phyloP scores from a whole-genome alignment of 2,797 vertebrate species.

The Oreochromis grahami region DNA sequence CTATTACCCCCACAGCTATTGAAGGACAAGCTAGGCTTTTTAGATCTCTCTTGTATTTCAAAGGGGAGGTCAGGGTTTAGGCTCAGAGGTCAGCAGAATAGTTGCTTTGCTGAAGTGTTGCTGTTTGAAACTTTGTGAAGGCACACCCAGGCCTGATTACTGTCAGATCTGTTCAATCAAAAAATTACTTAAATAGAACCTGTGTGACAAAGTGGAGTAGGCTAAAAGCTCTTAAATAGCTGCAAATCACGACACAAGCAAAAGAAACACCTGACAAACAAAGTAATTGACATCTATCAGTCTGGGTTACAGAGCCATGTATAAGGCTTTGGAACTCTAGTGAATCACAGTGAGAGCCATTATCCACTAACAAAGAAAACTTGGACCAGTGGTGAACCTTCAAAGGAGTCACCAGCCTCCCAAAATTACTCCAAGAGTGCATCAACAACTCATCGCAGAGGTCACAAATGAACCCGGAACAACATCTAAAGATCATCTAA shows the following conservation, averaged over 20 bases:
- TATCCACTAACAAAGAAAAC: background rate
- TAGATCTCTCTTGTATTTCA: slow-evolving; percentile 59
- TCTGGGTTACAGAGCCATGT: background rate
- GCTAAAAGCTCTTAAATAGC: background rate
- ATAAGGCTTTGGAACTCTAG: background rate
- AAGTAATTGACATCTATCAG: background rate
- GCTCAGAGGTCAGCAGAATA: slow-evolving; percentile 50
- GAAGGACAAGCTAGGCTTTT: slow-evolving; percentile 56
- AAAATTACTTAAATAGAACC: background rate
- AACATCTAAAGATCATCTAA: background rate
- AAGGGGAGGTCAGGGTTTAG: slow-evolving; percentile 56
- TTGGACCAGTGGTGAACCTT: background rate
- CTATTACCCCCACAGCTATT: slow-evolving; percentile 34
- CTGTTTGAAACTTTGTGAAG: slow-evolving; percentile 21
- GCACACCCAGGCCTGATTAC: background rate
- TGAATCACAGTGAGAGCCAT: background rate
- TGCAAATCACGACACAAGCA: background rate
- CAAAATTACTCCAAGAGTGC: background rate
- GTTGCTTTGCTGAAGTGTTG: slow-evolving; percentile 31
- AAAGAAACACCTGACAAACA: background rate
- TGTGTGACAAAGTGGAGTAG: background rate
- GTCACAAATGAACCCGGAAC: background rate
- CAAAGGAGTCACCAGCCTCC: background rate
- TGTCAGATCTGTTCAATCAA: background rate
- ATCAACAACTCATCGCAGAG: background rate